These are phyloP conservation scores for Camelus bactrianus DNA, from an alignment of 2,113 vertebrate genomes.

Conservation along the genomic window DNA sequence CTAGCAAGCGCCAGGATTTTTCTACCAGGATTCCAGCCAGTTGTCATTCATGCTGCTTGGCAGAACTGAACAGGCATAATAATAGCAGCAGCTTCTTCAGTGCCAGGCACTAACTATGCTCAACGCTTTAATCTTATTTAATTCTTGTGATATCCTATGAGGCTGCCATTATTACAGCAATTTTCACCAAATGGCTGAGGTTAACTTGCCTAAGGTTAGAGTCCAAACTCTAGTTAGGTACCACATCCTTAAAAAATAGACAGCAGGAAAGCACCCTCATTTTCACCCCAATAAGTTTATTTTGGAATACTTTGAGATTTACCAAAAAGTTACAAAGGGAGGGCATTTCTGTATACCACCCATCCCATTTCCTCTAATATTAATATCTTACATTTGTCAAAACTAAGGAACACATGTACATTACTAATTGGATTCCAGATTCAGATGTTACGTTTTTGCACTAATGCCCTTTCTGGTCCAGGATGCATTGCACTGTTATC, in stretches of 20 bases:
- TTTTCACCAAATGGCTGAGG: neutral
- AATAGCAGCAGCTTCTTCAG: slow-evolving; percentile 44
- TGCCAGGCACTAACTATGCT: neutral
- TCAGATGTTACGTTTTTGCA: neutral
- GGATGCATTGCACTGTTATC: neutral
- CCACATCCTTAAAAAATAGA: neutral
- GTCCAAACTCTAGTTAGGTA: neutral
- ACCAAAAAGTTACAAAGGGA: neutral
- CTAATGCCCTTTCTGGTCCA: neutral
- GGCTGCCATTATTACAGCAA: neutral
- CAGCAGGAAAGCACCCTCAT: neutral
- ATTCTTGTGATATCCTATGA: neutral
- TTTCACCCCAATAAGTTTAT: neutral
- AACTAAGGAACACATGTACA: neutral
- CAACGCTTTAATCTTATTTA: neutral
- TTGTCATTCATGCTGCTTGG: slow-evolving; percentile 55
- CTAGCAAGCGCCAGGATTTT: neutral
- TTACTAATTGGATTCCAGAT: neutral
- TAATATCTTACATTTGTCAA: neutral
- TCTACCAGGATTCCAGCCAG: slow-evolving; percentile 54
- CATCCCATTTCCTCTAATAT: too few relatives aligned
- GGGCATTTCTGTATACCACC: neutral
- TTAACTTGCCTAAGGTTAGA: neutral
- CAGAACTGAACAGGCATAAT: slow-evolving; percentile 23
- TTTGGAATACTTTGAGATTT: neutral